Evolutionary conservation across 2,797 vertebrate genomes (phyloP), one percentile per base, ranked within the genome.

Genomic region (Coregonus ussuriensis): DNA sequence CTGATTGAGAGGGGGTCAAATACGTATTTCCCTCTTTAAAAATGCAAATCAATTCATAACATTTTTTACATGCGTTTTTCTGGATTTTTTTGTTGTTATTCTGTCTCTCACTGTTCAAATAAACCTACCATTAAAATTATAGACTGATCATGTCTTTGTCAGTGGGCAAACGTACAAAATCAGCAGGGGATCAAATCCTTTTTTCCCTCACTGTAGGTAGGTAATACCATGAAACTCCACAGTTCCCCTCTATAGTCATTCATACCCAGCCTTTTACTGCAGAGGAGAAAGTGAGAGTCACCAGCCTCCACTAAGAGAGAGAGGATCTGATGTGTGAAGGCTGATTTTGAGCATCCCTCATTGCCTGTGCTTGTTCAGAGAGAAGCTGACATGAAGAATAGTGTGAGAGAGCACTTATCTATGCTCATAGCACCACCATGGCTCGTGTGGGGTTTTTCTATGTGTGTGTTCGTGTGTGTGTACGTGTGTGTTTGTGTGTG

Each of bases 401-500:
- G 21, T 15, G n/a, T 71, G 41, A 16, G 41, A 71, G 69, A 51
- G 47, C 37, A 51, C 41, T 29, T 52, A 29, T n/a, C 47, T 15
- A 29, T 5, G 15, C 15, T 6, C 25, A 16, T 72, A 25, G 14
- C 14, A 15, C 67, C 15, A 14, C 31, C 67, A 6, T 68, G 15
- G 1, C 3, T 68, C 1, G 9, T 47, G 41, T 47, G 41, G 41
- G 9, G 41, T 47, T 47, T 47, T 47, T 47, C 41, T 47, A 11
- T 68, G 31, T 37, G 66, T 68, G 66, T 71, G 69, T 71, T 4
- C 52, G 18, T 71, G 69, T 70, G 37, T 70, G 35, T 9, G 16
- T 41, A 16, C 25, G 37, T 47, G 37, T 70, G 35, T 18, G 33
- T 69, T 33, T 37, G 33, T 15, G 14, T 18, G 29, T 9, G 66